A percentile compares a stretch with the other conserved stretches of the same genome.
These are phyloP conservation scores for Proales similis DNA, from an alignment of 1,140 invertebrate species.

Conservation along the genomic window DNA sequence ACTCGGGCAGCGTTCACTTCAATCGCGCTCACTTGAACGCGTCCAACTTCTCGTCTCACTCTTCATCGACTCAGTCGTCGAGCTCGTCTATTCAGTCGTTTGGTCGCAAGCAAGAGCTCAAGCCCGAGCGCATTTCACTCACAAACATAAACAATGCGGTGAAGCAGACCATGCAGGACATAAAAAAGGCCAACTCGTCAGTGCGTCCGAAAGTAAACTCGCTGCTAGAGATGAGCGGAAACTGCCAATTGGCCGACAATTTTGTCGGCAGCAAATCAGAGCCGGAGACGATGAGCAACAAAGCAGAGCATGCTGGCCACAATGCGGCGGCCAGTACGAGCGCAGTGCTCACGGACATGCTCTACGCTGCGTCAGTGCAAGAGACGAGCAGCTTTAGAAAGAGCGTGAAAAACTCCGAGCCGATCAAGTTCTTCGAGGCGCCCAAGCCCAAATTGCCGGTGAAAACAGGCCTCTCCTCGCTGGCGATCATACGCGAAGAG, in stretches of 20 bases:
- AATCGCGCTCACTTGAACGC: not conserved
- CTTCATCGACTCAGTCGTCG: slow-evolving; percentile 5
- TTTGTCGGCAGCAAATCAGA: slow-evolving; percentile 31
- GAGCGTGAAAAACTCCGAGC: slow-evolving; percentile 15
- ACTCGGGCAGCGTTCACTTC: not conserved
- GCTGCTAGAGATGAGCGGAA: slow-evolving; percentile 17
- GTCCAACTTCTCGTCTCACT: not conserved
- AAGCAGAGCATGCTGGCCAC: not conserved
- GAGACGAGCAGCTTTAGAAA: slow-evolving; percentile 21
- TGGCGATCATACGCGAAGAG: no score
- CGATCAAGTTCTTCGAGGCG: no score
- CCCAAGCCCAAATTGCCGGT: no score
- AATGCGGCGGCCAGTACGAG: not conserved
- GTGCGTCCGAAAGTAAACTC: slow-evolving; percentile 3
- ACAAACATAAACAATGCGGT: not conserved
- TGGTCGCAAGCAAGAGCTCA: not conserved
- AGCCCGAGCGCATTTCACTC: not conserved
- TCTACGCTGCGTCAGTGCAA: slow-evolving; percentile 15
- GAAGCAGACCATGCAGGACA: not conserved
- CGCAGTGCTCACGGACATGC: slow-evolving; percentile 4
- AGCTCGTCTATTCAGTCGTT: no score
- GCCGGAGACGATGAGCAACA: not conserved
- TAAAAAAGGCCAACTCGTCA: not conserved
- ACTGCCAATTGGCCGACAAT: not conserved
- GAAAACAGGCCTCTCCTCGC: no score